A percentile compares a stretch with the other conserved stretches of the same genome.
Evolutionary conservation across 92 coral and sea anemone genomes (phyloP).

Genomic region (Porites lobata): DNA sequence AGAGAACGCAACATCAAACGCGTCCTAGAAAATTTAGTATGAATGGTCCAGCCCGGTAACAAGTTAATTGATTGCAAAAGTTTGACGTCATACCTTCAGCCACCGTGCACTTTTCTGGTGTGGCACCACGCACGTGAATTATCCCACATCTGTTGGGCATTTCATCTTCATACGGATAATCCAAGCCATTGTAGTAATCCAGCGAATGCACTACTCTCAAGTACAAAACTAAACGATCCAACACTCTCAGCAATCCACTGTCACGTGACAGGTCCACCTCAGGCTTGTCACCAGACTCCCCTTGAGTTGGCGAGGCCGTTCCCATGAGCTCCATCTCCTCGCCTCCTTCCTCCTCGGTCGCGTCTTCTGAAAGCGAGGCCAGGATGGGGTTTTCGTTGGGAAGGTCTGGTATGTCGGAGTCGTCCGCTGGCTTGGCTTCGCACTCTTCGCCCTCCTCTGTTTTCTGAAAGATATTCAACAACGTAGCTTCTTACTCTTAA

Average conservation of each 20-base stretch:
- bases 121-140: conserved; percentile 86
- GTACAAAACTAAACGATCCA: conserved; percentile 88
- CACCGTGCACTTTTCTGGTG: conserved; percentile 91
- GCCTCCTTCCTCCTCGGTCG: conserved; percentile 91
- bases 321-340: conserved; percentile 94
- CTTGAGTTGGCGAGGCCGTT: conserved; percentile 67
- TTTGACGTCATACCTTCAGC: conserved; percentile 78
- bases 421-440: conserved; percentile 77
- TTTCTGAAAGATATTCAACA: conserved; percentile 49
- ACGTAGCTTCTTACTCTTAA: no score
- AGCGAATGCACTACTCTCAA: conserved; percentile 93
- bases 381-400: conserved; percentile 92
- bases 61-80: background rate
- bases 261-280: conserved; percentile 85
- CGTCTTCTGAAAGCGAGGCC: conserved; percentile 89
- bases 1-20: no score
- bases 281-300: conserved; percentile 67
- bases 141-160: conserved; percentile 99
- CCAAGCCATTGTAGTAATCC: conserved; percentile 95
- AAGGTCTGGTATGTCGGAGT: conserved; percentile 74
- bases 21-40: no score
- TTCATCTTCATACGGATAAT: conserved; percentile 97
- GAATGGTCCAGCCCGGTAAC: no score
- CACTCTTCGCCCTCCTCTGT: conserved; percentile 87
- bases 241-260: conserved; percentile 76